Conservation (phyloP, 1,140 invertebrate species). For the Argopecten irradians region DNA sequence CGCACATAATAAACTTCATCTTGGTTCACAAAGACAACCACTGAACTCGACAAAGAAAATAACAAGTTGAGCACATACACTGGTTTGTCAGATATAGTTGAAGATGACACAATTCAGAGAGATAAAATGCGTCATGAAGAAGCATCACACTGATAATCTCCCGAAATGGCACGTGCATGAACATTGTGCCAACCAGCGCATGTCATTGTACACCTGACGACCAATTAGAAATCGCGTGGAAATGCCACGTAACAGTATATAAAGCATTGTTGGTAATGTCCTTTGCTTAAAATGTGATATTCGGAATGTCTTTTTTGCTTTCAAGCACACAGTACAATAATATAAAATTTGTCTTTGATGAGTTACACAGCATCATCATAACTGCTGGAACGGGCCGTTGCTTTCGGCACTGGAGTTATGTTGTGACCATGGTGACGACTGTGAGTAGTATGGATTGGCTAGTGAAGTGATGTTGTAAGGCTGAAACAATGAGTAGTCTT, state of each 20-base stretch:
- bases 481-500: conserved; percentile 61
- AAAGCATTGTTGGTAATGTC: neutral
- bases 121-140: too few species aligned
- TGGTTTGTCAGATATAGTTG: neutral
- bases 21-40: neutral
- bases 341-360: neutral
- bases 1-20: neutral
- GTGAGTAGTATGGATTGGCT: conserved; percentile 65
- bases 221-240: too few species aligned
- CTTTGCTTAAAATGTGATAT: neutral
- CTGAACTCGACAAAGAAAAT: neutral
- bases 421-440: conserved; percentile 39
- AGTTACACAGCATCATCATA: neutral
- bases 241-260: neutral
- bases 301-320: neutral
- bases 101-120: neutral
- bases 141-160: neutral
- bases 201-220: too few species aligned
- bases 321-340: neutral
- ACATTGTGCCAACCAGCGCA: neutral
- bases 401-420: neutral
- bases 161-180: too few species aligned
- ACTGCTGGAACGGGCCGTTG: neutral
- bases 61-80: too few species aligned
- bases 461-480: conserved; percentile 64